Evolutionary conservation across 2,797 vertebrate species (phyloP), one percentile per base, ranked within the genome.

Genomic region (Cossypha caffra): DNA sequence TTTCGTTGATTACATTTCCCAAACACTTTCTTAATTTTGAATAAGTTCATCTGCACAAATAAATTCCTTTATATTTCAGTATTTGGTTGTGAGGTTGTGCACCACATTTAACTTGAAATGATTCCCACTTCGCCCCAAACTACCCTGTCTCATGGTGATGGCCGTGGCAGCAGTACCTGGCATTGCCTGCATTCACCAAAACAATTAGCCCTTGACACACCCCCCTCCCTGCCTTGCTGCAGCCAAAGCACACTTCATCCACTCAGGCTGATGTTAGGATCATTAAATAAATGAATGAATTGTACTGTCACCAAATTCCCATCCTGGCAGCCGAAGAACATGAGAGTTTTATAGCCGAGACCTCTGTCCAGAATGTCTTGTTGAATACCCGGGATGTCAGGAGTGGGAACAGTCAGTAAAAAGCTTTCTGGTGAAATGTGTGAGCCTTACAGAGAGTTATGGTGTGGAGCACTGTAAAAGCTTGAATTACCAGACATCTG

Each of bases 251-350:
- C 54, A 42, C 59, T 95, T 84, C 48, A 86, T 88, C 77, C 63
- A 45, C 91, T 78, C 73, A 86, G 86, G 18, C 77, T 90, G 94
- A 55, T 76, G 9, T 81, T 88, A 62, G 91, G 77, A 68, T 92
- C 86, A 45, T 96, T 91, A 96, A 93, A 73, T 68, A 81, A 88
- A 66, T 85, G 73, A 96, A 93, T 96, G 55, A 91, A 82, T 92
- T 93, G 88, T 74, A 16, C 86, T 73, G 86, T 91, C 95, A 93
- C 91, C 80, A 42, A 89, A 89, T 92, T 92, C 80, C 40, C 5
- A 3, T 84, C 50, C 88, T 93, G 91, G 86, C 88, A 69, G 90
- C 81, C 0, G 1, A 40, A 88, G 84, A 85, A 69, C 66, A 20
- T 40, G 92, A 35, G 92, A 88, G 40, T 96, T 95, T 95, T 93